These are phyloP conservation scores for Temnothorax unifasciatus DNA, from an alignment of 2,888 invertebrate genomes.

Conservation along the genomic window DNA sequence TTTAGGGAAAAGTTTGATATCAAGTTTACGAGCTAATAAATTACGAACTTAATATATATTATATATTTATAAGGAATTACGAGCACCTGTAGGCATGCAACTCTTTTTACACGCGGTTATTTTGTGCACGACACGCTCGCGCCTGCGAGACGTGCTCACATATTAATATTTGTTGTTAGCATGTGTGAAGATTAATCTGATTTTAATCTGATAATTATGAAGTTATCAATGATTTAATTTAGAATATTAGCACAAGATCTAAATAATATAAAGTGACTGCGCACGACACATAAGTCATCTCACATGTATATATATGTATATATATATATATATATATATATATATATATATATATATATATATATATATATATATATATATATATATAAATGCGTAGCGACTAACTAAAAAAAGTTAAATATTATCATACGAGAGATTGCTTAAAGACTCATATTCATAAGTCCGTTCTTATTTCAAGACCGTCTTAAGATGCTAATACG, in stretches of 20 bases:
- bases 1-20: not conserved
- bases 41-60: not conserved
- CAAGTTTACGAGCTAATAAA: no score
- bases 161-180: not conserved
- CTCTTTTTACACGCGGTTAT: not conserved
- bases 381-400: not conserved
- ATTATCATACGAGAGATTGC: not conserved
- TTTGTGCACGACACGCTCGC: not conserved
- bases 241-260: not conserved
- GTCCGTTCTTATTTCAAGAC: no score
- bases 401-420: not conserved
- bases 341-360: no score
- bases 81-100: not conserved
- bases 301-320: not conserved
- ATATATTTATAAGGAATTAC: not conserved
- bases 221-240: not conserved
- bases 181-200: not conserved
- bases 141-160: not conserved
- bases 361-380: no score
- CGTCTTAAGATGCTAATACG: no score
- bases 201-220: conserved; percentile 13
- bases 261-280: not conserved
- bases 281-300: not conserved
- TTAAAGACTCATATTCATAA: not conserved
- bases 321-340: no score